phyloP scores from a whole-genome alignment of 37 sponge, comb jelly and placozoan genomes.

The Crambe crambe region DNA sequence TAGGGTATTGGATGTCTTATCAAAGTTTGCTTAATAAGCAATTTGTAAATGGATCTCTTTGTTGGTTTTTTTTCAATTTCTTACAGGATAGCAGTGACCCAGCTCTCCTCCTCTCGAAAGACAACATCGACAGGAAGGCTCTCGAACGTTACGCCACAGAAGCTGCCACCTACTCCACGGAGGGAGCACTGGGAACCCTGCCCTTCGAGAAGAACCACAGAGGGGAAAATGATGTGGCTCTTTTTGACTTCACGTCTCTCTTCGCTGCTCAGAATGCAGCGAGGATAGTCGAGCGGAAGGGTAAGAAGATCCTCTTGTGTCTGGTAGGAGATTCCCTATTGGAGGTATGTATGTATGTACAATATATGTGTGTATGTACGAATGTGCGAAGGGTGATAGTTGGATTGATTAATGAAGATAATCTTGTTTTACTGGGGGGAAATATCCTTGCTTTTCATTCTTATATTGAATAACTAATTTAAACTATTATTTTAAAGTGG shows the following conservation, averaged over 20 bases:
- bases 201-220: conserved; percentile 72
- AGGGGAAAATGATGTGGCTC: conserved; percentile 85
- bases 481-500: too few relatives aligned
- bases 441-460: too few relatives aligned
- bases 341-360: conserved; percentile 25
- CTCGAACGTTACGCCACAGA: conserved; percentile 77
- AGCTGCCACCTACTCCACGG: conserved; percentile 83
- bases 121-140: conserved; percentile 53
- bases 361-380: not conserved
- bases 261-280: conserved; percentile 81
- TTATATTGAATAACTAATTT: too few relatives aligned
- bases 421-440: too few relatives aligned
- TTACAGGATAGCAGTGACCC: conserved; percentile 74
- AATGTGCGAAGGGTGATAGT: too few relatives aligned
- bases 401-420: too few relatives aligned
- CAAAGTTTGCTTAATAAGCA: too few relatives aligned
- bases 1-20: too few relatives aligned
- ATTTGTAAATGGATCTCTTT: not conserved
- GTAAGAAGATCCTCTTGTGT: conserved; percentile 67
- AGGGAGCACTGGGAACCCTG: conserved; percentile 64
- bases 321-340: conserved; percentile 87
- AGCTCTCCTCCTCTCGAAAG: conserved; percentile 46
- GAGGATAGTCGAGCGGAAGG: conserved; percentile 75
- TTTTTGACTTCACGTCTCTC: conserved; percentile 94
- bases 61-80: too few relatives aligned